phyloP scores from a whole-genome alignment of 2,888 invertebrate species.

The Deilephila porcellus region DNA sequence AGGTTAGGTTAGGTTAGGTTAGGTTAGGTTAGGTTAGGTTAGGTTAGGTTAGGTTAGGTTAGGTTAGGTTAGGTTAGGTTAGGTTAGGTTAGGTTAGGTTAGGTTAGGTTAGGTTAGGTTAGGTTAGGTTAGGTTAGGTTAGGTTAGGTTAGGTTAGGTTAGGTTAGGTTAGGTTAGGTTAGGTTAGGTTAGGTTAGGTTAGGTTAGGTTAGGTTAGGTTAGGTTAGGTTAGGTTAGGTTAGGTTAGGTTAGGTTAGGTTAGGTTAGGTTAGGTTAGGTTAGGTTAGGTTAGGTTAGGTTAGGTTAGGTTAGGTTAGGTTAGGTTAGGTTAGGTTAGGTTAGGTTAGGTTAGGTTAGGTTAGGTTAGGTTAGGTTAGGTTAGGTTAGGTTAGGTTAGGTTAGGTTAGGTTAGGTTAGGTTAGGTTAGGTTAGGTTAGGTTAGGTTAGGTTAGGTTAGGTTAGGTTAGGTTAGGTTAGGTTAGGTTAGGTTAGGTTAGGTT shows the following conservation, averaged over 20 bases:
- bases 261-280: neutral
- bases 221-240: neutral
- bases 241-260: neutral
- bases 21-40: conserved; percentile 39
- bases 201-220: neutral
- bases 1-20: conserved; percentile 32
- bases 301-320: conserved; percentile 20
- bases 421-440: neutral
- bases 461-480: conserved; percentile 14
- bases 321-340: conserved; percentile 2
- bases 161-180: conserved; percentile 22
- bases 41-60: conserved; percentile 30
- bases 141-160: conserved; percentile 29
- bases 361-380: conserved; percentile 30
- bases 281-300: neutral
- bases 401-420: neutral
- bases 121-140: conserved; percentile 29
- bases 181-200: conserved; percentile 21
- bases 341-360: conserved; percentile 40
- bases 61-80: conserved; percentile 37
- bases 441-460: neutral
- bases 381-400: neutral
- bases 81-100: conserved; percentile 30
- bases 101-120: conserved; percentile 27
- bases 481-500: conserved; percentile 5